Base-by-base conservation (phyloP, 2,888 invertebrate genomes). In the Smittia sp. region DNA sequence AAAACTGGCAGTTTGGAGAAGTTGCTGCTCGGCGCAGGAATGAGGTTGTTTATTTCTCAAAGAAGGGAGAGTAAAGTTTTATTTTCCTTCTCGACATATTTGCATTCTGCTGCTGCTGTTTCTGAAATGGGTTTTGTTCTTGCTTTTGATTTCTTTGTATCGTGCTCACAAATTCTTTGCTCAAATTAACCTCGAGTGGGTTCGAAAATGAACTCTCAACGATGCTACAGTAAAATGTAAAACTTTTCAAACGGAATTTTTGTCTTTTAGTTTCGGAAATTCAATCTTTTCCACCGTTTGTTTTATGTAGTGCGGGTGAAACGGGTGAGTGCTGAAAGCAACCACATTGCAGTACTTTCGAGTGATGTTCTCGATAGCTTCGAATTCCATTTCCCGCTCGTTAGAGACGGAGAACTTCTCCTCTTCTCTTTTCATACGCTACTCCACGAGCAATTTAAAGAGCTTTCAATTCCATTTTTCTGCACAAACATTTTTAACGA, bases 391-490 rank as follows among this genome's bases (percentile, higher is more conserved):
- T 58, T 58, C 20, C 46, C 46, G 4, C 46, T 46, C 46, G 46
- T 46, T 46, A 46, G 46, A 46, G 32, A 32, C 9, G 9, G 3
- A 46, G 11, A 46, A 46, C 6, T n/a, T n/a, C n/a, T n/a, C n/a
- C 46, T 46, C n/a, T 46, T 46, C 15, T 13, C 46, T 11, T n/a
- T 46, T 46, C n/a, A 46, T 46, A n/a, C 46, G 15, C 32, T 46
- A 46, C 22, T 58, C 46, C 2, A 22, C 6, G 18, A 58, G 58
- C 58, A 46, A 46, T 58, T 58, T 58, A 58, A 46, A 46, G n/a
- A n/a, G 58, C 22, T 58, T 58, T 22, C 58, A 58, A 58, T 58
- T 58, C 58, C 22, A 58, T 22, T 46, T 46, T 58, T 58, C 58
- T 58, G 22, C 58, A 58, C 18, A 18, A 58, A 58, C 58, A 58